These are phyloP conservation scores for Fopius arisanus DNA, from an alignment of 1,140 invertebrate genomes.

Conservation along the genomic window DNA sequence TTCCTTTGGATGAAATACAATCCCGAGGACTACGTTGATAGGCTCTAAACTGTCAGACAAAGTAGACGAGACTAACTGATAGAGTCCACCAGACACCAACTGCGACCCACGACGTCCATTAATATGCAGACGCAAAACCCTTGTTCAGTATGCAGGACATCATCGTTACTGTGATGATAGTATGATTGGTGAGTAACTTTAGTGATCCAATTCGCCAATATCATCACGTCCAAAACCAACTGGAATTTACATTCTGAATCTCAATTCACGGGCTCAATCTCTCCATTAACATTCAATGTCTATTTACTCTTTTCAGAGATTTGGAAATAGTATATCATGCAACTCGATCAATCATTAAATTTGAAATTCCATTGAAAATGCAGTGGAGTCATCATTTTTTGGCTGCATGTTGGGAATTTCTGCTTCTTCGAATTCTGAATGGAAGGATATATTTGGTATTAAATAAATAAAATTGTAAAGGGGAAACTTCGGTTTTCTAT, in stretches of 20 bases:
- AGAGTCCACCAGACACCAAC: background rate
- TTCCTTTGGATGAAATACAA: too few relatives aligned
- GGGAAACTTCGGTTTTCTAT: too few relatives aligned
- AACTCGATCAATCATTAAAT: too few relatives aligned
- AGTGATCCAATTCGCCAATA: background rate
- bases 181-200: slow-evolving; percentile 15
- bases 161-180: slow-evolving; percentile 19
- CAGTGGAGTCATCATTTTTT: too few relatives aligned
- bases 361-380: too few relatives aligned
- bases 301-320: background rate
- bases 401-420: too few relatives aligned
- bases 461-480: too few relatives aligned
- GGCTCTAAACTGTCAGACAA: background rate
- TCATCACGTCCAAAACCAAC: background rate
- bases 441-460: too few relatives aligned
- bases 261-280: background rate
- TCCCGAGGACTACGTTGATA: too few relatives aligned
- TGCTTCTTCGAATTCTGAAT: too few relatives aligned
- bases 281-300: background rate
- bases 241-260: background rate
- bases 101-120: slow-evolving; percentile 1
- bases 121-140: slow-evolving; percentile 27
- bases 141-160: slow-evolving; percentile 31
- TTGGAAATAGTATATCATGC: background rate
- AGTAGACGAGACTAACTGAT: slow-evolving; percentile 16